Percentiles rank a stretch among this genome's conserved stretches.
Conservation (phyloP, 2,113 vertebrate genomes). For the Orycteropus afer region DNA sequence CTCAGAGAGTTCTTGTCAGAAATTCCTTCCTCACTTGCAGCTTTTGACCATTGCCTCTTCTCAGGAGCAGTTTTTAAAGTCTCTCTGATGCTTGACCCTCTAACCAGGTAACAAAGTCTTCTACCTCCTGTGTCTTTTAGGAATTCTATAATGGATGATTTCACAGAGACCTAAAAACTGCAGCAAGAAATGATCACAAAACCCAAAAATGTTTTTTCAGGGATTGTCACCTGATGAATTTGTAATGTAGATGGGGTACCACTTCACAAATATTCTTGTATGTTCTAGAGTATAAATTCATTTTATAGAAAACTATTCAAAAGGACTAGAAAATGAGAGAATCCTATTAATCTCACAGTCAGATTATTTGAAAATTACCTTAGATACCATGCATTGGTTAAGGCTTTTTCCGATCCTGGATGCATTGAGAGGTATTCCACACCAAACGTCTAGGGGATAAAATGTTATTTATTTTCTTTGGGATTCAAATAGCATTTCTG, state of each 20-base stretch:
- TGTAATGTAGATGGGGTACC: neutral
- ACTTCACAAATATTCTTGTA: neutral
- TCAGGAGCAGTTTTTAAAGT: neutral
- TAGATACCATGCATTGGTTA: slow-evolving; percentile 31
- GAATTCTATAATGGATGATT: neutral
- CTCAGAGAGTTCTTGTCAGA: neutral
- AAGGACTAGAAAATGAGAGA: slow-evolving; percentile 8
- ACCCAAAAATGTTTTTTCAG: neutral
- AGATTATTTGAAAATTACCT: slow-evolving; percentile 65
- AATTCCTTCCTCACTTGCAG: neutral
- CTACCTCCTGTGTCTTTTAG: neutral
- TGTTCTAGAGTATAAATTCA: neutral
- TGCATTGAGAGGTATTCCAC: slow-evolving; percentile 6
- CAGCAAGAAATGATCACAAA: neutral
- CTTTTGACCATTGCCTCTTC: neutral
- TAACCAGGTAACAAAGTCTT: neutral
- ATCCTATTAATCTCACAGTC: neutral
- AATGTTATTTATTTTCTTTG: slow-evolving; percentile 35
- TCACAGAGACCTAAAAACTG: neutral
- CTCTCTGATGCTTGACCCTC: neutral
- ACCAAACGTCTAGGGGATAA: slow-evolving; percentile 29
- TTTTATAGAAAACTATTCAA: neutral
- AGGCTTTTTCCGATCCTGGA: neutral
- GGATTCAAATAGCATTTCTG: neutral
- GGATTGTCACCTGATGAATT: fast-evolving